A percentile compares a stretch with the other conserved stretches of the same genome.
These are phyloP conservation scores for Sinhomidia bicolor DNA, from an alignment of 2,888 invertebrate species.

Conservation along the genomic window DNA sequence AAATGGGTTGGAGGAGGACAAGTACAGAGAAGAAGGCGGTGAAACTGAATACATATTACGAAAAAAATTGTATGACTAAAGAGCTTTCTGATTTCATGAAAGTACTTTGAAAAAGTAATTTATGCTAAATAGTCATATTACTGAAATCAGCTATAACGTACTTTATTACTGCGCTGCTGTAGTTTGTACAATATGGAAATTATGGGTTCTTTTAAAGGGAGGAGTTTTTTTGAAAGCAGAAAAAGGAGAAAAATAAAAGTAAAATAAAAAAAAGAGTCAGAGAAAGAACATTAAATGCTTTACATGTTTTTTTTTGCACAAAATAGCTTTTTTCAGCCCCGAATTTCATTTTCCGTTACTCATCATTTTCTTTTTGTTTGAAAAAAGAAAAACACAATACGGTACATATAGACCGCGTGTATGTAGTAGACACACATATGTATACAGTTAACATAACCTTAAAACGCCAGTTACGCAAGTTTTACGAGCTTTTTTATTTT, in stretches of 20 bases:
- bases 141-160: neutral
- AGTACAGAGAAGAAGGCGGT: neutral
- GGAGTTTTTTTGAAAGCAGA: no score
- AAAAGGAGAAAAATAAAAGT: neutral
- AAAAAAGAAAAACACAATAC: constrained; percentile 19
- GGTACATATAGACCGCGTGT: neutral
- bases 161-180: neutral
- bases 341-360: constrained; percentile 22
- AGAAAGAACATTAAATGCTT: constrained; percentile 23
- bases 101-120: constrained; percentile 24
- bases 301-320: constrained; percentile 1
- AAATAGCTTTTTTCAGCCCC: neutral
- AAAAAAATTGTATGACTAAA: constrained; percentile 15
- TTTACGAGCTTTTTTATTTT: constrained; percentile 43
- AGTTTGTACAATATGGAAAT: neutral
- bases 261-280: no score
- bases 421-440: neutral
- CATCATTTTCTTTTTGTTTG: constrained; percentile 19
- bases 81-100: neutral
- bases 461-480: constrained; percentile 32
- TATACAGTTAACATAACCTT: neutral
- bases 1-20: constrained; percentile 22
- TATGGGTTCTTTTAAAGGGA: neutral
- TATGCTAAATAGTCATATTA: neutral
- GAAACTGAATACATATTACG: neutral